Conservation (phyloP, 2,797 vertebrate species). For the Ceyx erithaca region DNA sequence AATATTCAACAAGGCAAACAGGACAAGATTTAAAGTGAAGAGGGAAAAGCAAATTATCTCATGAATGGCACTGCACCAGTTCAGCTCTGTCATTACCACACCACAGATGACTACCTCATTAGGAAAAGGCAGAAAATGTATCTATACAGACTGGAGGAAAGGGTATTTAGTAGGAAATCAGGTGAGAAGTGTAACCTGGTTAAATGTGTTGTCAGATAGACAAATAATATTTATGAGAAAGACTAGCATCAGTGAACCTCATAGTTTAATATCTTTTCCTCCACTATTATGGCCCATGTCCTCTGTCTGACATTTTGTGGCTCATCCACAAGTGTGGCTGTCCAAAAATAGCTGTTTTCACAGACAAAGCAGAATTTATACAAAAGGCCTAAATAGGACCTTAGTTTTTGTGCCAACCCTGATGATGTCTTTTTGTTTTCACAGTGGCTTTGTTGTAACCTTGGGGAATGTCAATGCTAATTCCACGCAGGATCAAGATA, state of each 20-base stretch:
- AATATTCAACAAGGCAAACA: slow-evolving; percentile 21
- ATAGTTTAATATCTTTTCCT: neutral
- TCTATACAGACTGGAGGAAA: neutral
- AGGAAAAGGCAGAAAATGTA: neutral
- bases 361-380: slow-evolving; percentile 19
- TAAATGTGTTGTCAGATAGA: neutral
- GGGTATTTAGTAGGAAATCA: neutral
- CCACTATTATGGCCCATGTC: neutral
- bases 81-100: neutral
- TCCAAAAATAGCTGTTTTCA: slow-evolving; percentile 14
- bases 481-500: neutral
- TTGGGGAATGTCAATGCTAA: slow-evolving; percentile 47
- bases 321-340: neutral
- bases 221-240: neutral
- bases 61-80: neutral
- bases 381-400: neutral
- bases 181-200: neutral
- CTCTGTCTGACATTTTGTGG: neutral
- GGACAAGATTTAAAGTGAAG: neutral
- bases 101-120: neutral
- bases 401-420: slow-evolving; percentile 23
- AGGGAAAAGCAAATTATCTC: neutral
- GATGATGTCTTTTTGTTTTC: slow-evolving; percentile 20
- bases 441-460: slow-evolving; percentile 32
- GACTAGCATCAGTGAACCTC: neutral